Evolutionary conservation across 1,140 invertebrate genomes (phyloP), one percentile per base, ranked within the genome.

Genomic region (Lamellibrachia luymesi): DNA sequence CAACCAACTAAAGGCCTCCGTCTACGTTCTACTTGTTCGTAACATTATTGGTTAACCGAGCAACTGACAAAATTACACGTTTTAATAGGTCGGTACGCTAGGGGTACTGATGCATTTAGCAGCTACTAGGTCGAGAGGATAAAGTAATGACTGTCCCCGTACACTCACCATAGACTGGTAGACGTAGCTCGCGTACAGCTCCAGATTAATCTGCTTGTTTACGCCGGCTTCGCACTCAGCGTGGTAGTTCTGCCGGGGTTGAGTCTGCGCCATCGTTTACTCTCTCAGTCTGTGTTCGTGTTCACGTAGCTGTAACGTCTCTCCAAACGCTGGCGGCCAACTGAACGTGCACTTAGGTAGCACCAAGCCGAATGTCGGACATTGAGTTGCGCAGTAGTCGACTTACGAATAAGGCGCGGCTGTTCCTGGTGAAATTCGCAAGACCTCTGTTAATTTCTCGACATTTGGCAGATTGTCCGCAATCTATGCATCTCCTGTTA

Each of bases 181-280:
- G 51, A 97, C 97, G 96, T 99, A 98, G 95, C 97, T 97, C 1
- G 98, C 98, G 94, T 98, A 97, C 4, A 99, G 95, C 96, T 99
- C 98, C 97, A 98, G 96, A 96, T 98, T 98, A 94, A 99, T 98
- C 96, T 98, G 98, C 93, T 97, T 97, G 95, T 99, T 98, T 89
- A 99, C 97, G 17, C 97, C 97, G 51, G 97, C 97, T 96, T 98
- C 98, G 94, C 97, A 97, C 93, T 98, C 98, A 90, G 97, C 96
- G 94, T 97, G 97, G 95, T 97, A 98, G 96, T 98, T 98, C 96
- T 98, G 98, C 50, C 98, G 97, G 92, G 96, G 94, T 93, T 94
- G 94, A 92, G 56, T 94, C 64, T 90, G 80, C 51, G 94, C 94
- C 94, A 95, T 95, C 17, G 91, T 95, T 80, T 22, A 80, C 64